These are phyloP conservation scores for Ormyrus rosae DNA, from an alignment of 2,888 invertebrate genomes.

Conservation along the genomic window DNA sequence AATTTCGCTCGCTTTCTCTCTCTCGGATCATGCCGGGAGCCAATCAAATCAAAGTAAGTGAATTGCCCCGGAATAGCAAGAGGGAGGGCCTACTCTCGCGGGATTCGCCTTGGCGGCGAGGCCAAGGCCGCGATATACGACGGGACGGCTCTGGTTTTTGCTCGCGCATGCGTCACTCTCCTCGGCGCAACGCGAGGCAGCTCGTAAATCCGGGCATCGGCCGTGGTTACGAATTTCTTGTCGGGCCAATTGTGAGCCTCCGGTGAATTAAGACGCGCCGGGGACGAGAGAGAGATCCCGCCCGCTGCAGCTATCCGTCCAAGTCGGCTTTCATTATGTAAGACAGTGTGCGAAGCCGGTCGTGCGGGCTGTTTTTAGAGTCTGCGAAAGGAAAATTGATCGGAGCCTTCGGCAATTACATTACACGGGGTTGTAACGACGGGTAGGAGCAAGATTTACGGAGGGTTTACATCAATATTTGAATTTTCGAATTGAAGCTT, in stretches of 20 bases:
- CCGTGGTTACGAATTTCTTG: conserved; percentile 63
- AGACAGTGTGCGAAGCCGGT: conserved; percentile 21
- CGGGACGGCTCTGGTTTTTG: conserved; percentile 32
- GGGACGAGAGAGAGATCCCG: conserved; percentile 15
- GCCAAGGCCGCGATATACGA: conserved; percentile 21
- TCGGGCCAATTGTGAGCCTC: conserved; percentile 58
- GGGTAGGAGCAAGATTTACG: conserved; percentile 24
- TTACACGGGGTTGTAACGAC: conserved; percentile 27
- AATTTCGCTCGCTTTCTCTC: conserved; percentile 53
- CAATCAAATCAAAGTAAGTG: conserved; percentile 76
- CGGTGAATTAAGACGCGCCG: conserved; percentile 52
- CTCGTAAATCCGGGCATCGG: conserved; percentile 60
- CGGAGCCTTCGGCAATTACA: conserved; percentile 54
- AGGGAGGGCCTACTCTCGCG: conserved; percentile 28
- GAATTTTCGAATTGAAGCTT: conserved; percentile 42
- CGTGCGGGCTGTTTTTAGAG: conserved; percentile 32
- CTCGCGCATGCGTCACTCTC: neutral
- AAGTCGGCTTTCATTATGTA: conserved; percentile 51
- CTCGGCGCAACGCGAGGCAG: neutral
- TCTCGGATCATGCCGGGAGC: conserved; percentile 58
- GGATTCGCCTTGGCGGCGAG: conserved; percentile 38
- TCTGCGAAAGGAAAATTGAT: conserved; percentile 49
- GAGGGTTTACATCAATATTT: conserved; percentile 41
- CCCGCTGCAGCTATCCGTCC: conserved; percentile 24
- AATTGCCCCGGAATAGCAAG: conserved; percentile 65